A percentile compares a stretch with the other conserved stretches of the same genome.
Conservation (phyloP, 2,113 vertebrate species). For the Nerophis lumbriciformis region DNA sequence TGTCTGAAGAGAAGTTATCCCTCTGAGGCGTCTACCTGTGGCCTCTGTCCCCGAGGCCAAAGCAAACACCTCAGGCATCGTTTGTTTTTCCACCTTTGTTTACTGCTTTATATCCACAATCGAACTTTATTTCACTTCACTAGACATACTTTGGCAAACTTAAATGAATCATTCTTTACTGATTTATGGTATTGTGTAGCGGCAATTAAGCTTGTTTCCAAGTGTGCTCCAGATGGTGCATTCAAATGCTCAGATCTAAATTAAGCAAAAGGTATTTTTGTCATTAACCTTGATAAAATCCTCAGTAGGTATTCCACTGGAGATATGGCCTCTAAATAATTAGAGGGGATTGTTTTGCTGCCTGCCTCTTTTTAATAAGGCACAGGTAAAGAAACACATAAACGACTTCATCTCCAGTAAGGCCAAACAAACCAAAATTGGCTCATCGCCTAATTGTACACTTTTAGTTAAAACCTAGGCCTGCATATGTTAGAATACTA, state of each 20-base stretch:
- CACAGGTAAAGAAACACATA: not conserved
- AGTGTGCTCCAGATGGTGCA: not conserved
- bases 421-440: not conserved
- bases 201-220: conserved; percentile 3
- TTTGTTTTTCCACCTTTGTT: conserved; percentile 16
- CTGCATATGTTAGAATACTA: too few relatives aligned
- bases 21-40: conserved; percentile 18
- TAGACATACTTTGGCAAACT: not conserved
- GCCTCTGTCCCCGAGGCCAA: conserved; percentile 5
- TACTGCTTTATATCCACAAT: conserved; percentile 13
- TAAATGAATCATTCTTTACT: conserved; percentile 16
- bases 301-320: not conserved
- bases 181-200: not conserved
- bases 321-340: not conserved
- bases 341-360: not conserved
- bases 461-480: not conserved
- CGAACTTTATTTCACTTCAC: conserved; percentile 4
- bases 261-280: not conserved
- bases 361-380: conserved; percentile 4
- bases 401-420: too few relatives aligned
- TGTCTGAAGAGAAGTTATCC: conserved; percentile 23
- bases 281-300: conserved; percentile 1
- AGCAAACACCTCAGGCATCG: conserved; percentile 8
- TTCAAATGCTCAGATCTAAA: conserved; percentile 12
- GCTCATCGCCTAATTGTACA: not conserved